Percentiles rank a stretch among this genome's conserved stretches.
Evolutionary conservation across 1,140 invertebrate genomes (phyloP).

Genomic region (Aphis craccivora): DNA sequence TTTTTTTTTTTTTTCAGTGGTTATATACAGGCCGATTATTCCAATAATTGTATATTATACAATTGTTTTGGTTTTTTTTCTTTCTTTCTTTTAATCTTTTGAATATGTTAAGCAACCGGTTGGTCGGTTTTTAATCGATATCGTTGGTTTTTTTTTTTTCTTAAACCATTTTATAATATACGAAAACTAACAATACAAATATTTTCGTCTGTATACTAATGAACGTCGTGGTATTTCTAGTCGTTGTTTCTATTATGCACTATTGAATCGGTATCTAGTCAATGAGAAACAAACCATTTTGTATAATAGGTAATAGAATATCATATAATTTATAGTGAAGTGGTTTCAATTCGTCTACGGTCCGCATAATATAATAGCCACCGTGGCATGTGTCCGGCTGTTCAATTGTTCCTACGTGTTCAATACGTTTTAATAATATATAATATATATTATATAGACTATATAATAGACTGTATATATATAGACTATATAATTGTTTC

Average conservation of each 20-base stretch:
- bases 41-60: background rate
- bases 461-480: too few species aligned
- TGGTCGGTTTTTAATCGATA: background rate
- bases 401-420: background rate
- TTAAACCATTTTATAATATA: background rate
- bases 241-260: background rate
- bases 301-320: background rate
- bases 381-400: background rate
- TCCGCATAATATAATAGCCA: background rate
- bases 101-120: conserved; percentile 32
- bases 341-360: conserved; percentile 8
- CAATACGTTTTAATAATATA: background rate
- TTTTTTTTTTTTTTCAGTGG: background rate
- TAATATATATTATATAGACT: background rate
- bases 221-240: conserved; percentile 20
- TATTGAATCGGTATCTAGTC: background rate
- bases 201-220: conserved; percentile 14
- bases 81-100: background rate
- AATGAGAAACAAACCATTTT: background rate
- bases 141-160: background rate
- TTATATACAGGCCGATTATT: background rate
- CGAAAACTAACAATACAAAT: background rate
- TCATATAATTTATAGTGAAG: background rate
- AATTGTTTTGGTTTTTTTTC: background rate
- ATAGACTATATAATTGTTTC: background rate